These are phyloP conservation scores for Micoletzkya japonica DNA, from an alignment of 2,888 invertebrate species.

Conservation along the genomic window DNA sequence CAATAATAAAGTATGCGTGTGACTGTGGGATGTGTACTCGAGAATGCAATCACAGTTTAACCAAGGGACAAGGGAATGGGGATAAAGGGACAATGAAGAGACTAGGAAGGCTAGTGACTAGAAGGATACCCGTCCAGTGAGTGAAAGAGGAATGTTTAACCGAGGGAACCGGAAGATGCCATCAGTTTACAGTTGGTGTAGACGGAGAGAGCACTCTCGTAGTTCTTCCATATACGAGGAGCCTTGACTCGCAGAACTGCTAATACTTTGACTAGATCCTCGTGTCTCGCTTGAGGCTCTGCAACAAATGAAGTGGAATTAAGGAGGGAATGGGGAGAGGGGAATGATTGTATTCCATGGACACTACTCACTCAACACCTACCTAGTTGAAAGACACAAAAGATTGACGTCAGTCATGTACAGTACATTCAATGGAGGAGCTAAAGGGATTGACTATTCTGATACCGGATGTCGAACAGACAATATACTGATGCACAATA, in stretches of 20 bases:
- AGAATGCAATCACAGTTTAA: background rate
- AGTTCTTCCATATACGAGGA: conserved; percentile 19
- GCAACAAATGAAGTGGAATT: background rate
- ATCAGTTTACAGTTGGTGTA: conserved; percentile 27
- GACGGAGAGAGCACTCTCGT: conserved; percentile 19
- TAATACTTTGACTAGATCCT: conserved; percentile 15
- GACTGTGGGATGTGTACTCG: background rate
- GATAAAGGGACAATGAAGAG: conserved; percentile 6
- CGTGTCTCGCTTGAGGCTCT: conserved; percentile 17
- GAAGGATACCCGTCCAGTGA: background rate
- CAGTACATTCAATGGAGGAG: too few relatives aligned
- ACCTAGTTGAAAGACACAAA: too few relatives aligned
- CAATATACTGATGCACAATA: too few relatives aligned
- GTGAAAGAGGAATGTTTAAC: background rate
- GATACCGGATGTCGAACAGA: too few relatives aligned
- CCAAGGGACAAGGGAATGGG: background rate
- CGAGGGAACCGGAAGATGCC: conserved; percentile 21
- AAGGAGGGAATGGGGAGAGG: background rate
- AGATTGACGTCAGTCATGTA: too few relatives aligned
- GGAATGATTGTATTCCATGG: too few relatives aligned
- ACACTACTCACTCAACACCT: too few relatives aligned
- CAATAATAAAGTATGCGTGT: too few relatives aligned
- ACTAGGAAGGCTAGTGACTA: conserved; percentile 1
- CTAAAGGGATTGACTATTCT: too few relatives aligned
- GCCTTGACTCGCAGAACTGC: conserved; percentile 6